phyloP scores from a whole-genome alignment of 2,113 vertebrate species.

The Natator depressus region DNA sequence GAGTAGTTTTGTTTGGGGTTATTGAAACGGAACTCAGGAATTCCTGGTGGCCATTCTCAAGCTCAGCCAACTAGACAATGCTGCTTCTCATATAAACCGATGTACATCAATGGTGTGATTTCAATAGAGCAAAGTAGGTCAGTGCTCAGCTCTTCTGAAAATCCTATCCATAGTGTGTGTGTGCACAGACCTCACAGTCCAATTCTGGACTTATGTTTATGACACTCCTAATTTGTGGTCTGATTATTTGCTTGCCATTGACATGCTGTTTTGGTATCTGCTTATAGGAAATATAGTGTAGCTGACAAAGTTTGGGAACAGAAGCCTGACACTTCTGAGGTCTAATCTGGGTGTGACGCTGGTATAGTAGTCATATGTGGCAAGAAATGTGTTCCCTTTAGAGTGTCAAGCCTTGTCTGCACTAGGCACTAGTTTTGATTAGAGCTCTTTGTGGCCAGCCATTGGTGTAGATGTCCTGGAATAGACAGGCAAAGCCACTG shows the following conservation, averaged over 20 bases:
- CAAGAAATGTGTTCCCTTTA: neutral
- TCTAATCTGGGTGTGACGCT: neutral
- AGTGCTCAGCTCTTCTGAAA: neutral
- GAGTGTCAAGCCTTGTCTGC: rapidly evolving
- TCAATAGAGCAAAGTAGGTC: rapidly evolving
- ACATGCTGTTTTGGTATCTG: neutral
- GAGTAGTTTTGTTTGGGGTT: neutral
- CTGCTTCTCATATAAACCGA: neutral
- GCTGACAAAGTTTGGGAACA: neutral
- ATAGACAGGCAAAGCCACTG: neutral
- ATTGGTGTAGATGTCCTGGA: neutral
- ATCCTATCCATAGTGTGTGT: neutral
- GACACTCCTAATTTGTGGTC: neutral
- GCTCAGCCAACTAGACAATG: neutral
- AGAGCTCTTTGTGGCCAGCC: neutral
- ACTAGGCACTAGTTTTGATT: neutral
- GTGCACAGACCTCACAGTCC: neutral
- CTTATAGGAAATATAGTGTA: neutral
- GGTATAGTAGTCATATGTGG: neutral
- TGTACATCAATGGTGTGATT: neutral
- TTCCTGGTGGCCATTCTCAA: neutral
- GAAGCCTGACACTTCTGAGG: neutral
- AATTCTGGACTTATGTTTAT: neutral
- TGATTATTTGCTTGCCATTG: neutral
- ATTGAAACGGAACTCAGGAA: neutral